These are phyloP conservation scores for Gouania willdenowi DNA, from an alignment of 2,797 vertebrate species.

Conservation along the genomic window DNA sequence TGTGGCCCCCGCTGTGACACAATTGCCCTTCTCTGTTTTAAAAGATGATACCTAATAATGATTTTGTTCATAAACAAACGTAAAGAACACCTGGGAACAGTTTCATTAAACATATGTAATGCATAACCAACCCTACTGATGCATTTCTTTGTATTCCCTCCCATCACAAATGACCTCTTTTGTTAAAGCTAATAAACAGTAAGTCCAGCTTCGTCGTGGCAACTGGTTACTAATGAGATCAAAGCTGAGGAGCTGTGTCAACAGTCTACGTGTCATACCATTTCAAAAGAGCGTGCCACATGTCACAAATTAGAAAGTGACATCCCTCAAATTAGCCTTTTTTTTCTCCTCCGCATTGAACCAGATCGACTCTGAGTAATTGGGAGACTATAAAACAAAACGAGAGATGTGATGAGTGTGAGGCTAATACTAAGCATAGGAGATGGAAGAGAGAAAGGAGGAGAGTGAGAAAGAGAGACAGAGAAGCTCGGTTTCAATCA, in stretches of 20 bases:
- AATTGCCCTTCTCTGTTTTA: too few species aligned
- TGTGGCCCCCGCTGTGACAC: too few species aligned
- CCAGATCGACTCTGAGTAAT: constrained; percentile 55
- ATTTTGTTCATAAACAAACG: too few species aligned
- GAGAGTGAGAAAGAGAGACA: background rate
- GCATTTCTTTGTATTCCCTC: constrained; percentile 6
- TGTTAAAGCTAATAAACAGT: constrained; percentile 19
- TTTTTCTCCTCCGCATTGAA: constrained; percentile 60
- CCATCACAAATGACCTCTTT: constrained; percentile 22
- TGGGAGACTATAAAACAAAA: constrained; percentile 57
- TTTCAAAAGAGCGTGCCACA: constrained; percentile 64
- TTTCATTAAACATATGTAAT: too few species aligned
- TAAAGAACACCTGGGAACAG: too few species aligned
- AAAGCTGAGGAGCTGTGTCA: constrained; percentile 55
- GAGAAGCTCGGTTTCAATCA: constrained; percentile 17
- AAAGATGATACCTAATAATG: too few species aligned
- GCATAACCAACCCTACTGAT: too few species aligned
- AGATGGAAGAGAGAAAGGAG: constrained; percentile 8
- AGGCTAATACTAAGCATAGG: constrained; percentile 17
- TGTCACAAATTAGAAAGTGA: constrained; percentile 67
- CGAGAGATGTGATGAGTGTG: constrained; percentile 38
- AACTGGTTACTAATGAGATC: constrained; percentile 53
- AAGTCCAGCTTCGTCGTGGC: constrained; percentile 25
- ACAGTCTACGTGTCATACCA: constrained; percentile 58
- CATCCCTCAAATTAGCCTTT: constrained; percentile 69